Evolutionary conservation across 1,140 invertebrate species (phyloP), one percentile per base, ranked within the genome.

Genomic region (Tetragonula clypearis): DNA sequence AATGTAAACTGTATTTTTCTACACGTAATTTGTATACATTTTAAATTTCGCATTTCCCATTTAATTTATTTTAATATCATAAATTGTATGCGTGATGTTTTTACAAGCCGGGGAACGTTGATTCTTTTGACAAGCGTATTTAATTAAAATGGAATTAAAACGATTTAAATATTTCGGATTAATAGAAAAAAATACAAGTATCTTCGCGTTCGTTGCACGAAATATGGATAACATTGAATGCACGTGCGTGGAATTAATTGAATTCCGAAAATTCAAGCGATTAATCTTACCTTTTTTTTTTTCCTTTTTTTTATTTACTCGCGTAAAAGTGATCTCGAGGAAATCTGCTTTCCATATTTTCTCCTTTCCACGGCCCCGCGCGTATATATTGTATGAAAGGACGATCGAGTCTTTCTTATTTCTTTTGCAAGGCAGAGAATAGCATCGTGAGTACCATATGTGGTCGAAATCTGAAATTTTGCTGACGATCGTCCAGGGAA

Each of bases 401-500:
- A 41, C 30, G 80, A 75, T 82, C 26, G 80, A 82, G 30, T 66
- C 11, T 35, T 73, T 69, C 41, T 15, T 68, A 60, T 30, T 71
- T 58, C 65, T 49, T n/a, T 55, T 72, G 17, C 17, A 2, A 15
- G 3, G 15, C 6, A 26, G 41, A 71, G 74, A 76, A 71, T 69
- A 60, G 69, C 23, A 80, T 72, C 75, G 82, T 72, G 83, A 87
- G 86, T 79, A 87, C 81, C 92, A 93, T 92, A 92, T 93, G 93
- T 93, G 92, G 90, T 92, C 86, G 89, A 92, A 87, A 92, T 91
- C 87, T 87, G 88, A 92, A 94, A 94, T 94, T 94, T 88, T 93
- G 93, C 93, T 94, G 93, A 94, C 94, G 92, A 94, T 91, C 92
- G 91, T 89, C 90, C 88, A 78, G 94, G 94, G 93, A 85, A 69